phyloP scores from a whole-genome alignment of 2,797 vertebrate species.

The Moxostoma hubbsi region DNA sequence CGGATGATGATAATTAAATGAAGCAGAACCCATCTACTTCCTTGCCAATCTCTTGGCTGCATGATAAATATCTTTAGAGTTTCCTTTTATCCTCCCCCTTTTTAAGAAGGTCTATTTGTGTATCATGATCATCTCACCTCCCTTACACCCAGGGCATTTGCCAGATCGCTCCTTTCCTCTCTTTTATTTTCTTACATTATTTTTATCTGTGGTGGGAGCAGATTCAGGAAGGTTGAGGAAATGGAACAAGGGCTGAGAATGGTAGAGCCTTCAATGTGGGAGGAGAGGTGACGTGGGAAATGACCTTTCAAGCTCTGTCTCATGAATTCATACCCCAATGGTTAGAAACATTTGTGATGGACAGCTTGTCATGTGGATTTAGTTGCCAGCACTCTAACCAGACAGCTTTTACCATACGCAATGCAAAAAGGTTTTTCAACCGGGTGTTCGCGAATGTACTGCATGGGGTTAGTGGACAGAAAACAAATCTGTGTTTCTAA shows the following conservation, averaged over 20 bases:
- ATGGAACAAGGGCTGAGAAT: background rate
- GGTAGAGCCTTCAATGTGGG: slow-evolving; percentile 5
- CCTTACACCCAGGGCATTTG: slow-evolving; percentile 36
- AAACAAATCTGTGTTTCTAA: no score
- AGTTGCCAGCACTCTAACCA: background rate
- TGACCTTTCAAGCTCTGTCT: slow-evolving; percentile 35
- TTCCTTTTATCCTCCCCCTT: slow-evolving; percentile 29
- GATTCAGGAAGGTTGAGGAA: slow-evolving; percentile 8
- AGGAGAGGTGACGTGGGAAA: slow-evolving; percentile 9
- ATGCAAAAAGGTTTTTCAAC: no score
- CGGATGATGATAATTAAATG: slow-evolving; percentile 58
- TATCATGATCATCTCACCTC: slow-evolving; percentile 69
- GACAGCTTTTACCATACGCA: no score
- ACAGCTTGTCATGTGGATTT: slow-evolving; percentile 21
- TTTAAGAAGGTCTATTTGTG: slow-evolving; percentile 62
- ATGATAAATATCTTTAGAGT: slow-evolving; percentile 63
- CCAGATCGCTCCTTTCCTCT: slow-evolving; percentile 34
- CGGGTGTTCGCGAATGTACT: no score
- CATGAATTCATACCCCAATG: slow-evolving; percentile 7
- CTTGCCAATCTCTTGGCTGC: slow-evolving; percentile 52
- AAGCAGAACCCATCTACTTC: slow-evolving; percentile 56
- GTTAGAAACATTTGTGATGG: background rate
- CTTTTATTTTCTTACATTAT: slow-evolving; percentile 9
- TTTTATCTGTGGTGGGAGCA: slow-evolving; percentile 43
- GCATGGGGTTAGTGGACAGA: no score